Evolutionary conservation across 2,888 invertebrate species (phyloP), one percentile per base, ranked within the genome.

Genomic region (Acrobasis suavella): DNA sequence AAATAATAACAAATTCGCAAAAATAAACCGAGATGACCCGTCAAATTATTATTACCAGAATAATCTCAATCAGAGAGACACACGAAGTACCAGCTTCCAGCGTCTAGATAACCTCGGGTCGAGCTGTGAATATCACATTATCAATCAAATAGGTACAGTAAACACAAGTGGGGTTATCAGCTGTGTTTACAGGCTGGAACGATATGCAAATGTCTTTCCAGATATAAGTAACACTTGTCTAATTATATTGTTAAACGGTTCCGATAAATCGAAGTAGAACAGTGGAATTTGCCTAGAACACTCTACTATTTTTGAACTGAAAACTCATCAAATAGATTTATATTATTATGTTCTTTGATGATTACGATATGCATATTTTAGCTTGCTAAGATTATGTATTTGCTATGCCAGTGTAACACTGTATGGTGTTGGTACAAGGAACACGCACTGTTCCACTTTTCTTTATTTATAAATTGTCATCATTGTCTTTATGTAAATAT

Each of bases 71-170:
- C 15, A 62, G 49, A 55, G 37, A 32, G 16, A 50, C 49, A 15
- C 14, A 52, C n/a, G n/a, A n/a, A n/a, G n/a, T 60, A 56, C 17
- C n/a, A 54, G 46, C 17, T 16, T 60, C 52, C 60, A 69, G 64
- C 64, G 64, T 62, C 49, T 49, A 62, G 88, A 89, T 89, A 87
- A 86, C 88, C 86, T 70, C 58, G 62, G 80, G 81, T 78, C 81
- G 66, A 68, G 68, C 65, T 68, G 74, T 71, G 74, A 72, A 69
- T 80, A 85, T 84, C 82, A 77, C 77, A 70, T 77, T 82, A 85
- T 87, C 83, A 87, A 87, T 89, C 86, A 84, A 83, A 77, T 83
- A 80, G 82, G 80, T 77, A 81, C 80, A 74, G 82, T 85, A 83
- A 86, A 86, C 85, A 87, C 74, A 76, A 72, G 77, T 56, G 69